Base-by-base conservation (phyloP, 2,797 vertebrate species). In the Myotis daubentonii region DNA sequence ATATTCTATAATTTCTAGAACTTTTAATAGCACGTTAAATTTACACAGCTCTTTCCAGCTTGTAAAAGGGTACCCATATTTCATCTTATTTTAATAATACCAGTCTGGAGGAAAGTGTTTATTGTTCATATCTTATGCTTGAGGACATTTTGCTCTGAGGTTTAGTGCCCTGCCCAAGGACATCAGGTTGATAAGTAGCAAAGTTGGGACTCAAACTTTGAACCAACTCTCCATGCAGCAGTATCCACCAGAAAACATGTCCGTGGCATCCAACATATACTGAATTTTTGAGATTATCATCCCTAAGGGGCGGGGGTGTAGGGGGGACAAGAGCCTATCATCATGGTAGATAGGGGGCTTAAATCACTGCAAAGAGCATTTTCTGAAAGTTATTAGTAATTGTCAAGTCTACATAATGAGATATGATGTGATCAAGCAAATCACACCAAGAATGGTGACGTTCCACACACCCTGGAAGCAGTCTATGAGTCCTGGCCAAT, bases 21-120 rank as follows among this genome's bases (percentile, higher is more conserved):
- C 70, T 87, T 89, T 78, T 57, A 20, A n/a, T n/a, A 38, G 68
- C 9, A 30, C 28, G 33, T 71, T 89, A 87, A 76, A 83, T 86
- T 55, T 68, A 23, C 19, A 76, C 36, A 49, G 19, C 25, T 74
- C 38, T 81, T 89, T 62, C 30, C 12, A 57, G 15, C 51, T 95
- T 86, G 44, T 38, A 72, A 72, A 85, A 68, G 1, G 1, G 66
- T 87, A 44, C 16, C 79, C 4, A 12, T 22, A 22, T 66, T 30
- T 28, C 44, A 70, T 91, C 55, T 79, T 88, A 49, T 23, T 87
- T 96, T 76, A 83, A 47, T 23, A 41, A 87, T 60, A 60, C 15
- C 81, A 36, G 8, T 55, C 49, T 80, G 17, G 17, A 89, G 33
- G 38, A 92, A 92, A 0, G 8, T 62, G 25, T 25, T 85, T 78